Evolutionary conservation across 2,888 invertebrate genomes (phyloP).

Genomic region (Baronia brevicornis): DNA sequence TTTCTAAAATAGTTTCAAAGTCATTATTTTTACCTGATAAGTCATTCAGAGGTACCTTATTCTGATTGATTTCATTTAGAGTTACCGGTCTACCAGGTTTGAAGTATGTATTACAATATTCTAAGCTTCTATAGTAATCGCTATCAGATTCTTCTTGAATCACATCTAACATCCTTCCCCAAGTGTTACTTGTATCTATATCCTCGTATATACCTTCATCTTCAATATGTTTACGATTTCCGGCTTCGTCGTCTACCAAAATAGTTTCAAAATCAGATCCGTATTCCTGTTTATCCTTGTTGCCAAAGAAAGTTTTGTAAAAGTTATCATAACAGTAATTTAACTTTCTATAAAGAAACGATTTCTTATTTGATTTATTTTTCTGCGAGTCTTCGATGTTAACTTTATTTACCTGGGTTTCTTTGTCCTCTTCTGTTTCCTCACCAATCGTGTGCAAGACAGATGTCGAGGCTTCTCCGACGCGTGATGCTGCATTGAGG

Average conservation of each 20-base stretch:
- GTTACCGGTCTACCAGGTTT: slow-evolving; percentile 23
- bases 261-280: slow-evolving; percentile 38
- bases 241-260: slow-evolving; percentile 22
- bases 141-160: slow-evolving; percentile 69
- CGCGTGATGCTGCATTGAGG: slow-evolving; percentile 94
- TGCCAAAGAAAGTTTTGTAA: slow-evolving; percentile 62
- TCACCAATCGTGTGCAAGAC: slow-evolving; percentile 95
- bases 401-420: slow-evolving; percentile 76
- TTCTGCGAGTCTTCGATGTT: slow-evolving; percentile 15
- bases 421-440: slow-evolving; percentile 89
- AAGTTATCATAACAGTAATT: slow-evolving; percentile 70
- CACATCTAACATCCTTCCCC: slow-evolving; percentile 47
- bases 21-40: slow-evolving; percentile 22
- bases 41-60: slow-evolving; percentile 19
- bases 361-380: slow-evolving; percentile 37
- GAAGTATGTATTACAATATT: slow-evolving; percentile 51
- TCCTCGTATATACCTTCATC: slow-evolving; percentile 62
- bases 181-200: slow-evolving; percentile 44
- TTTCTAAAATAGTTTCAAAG: slow-evolving; percentile 40
- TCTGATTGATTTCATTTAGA: slow-evolving; percentile 28
- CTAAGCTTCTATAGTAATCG: slow-evolving; percentile 64
- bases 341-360: slow-evolving; percentile 59
- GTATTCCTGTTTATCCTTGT: slow-evolving; percentile 37
- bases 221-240: slow-evolving; percentile 28
- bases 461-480: slow-evolving; percentile 97